Evolutionary conservation across 2,797 vertebrate genomes (phyloP).

Genomic region (Brotula barbata): DNA sequence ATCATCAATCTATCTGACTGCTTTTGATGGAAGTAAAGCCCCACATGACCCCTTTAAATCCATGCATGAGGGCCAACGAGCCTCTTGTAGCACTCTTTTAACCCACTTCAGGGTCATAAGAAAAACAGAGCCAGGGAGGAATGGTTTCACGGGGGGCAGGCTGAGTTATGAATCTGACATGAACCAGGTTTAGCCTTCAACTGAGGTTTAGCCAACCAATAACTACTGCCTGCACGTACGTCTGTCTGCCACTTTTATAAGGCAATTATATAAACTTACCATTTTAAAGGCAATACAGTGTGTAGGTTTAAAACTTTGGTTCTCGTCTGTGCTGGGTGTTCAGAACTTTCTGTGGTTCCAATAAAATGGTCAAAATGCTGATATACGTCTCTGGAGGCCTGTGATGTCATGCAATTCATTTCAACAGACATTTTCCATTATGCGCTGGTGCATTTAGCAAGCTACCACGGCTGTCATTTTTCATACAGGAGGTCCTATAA

Average conservation of each 20-base stretch:
- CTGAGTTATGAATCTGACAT: conserved; percentile 42
- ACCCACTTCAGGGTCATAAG: conserved; percentile 41
- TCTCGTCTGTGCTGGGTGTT: conserved; percentile 31
- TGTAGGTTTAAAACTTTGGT: conserved; percentile 22
- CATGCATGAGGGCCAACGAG: conserved; percentile 18
- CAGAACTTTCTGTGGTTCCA: conserved; percentile 42
- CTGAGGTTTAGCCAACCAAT: conserved; percentile 40
- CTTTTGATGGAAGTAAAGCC: conserved; percentile 29
- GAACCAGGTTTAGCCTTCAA: conserved; percentile 34
- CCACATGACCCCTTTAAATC: conserved; percentile 26
- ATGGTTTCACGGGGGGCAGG: conserved; percentile 3
- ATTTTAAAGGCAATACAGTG: conserved; percentile 47
- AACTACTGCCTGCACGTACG: conserved; percentile 46
- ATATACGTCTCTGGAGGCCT: conserved; percentile 21
- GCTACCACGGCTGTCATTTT: conserved; percentile 1
- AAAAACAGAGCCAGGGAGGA: conserved; percentile 32
- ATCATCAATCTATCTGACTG: conserved; percentile 12
- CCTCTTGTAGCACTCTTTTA: conserved; percentile 23
- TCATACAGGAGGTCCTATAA: not conserved
- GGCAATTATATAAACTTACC: conserved; percentile 59
- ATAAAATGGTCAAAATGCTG: conserved; percentile 36
- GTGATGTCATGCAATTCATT: conserved; percentile 27
- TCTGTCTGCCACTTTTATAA: conserved; percentile 58
- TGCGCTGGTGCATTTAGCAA: not conserved
- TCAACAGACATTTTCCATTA: conserved; percentile 30